phyloP scores from a whole-genome alignment of 2,888 invertebrate genomes.

The Mythimna ferrago region DNA sequence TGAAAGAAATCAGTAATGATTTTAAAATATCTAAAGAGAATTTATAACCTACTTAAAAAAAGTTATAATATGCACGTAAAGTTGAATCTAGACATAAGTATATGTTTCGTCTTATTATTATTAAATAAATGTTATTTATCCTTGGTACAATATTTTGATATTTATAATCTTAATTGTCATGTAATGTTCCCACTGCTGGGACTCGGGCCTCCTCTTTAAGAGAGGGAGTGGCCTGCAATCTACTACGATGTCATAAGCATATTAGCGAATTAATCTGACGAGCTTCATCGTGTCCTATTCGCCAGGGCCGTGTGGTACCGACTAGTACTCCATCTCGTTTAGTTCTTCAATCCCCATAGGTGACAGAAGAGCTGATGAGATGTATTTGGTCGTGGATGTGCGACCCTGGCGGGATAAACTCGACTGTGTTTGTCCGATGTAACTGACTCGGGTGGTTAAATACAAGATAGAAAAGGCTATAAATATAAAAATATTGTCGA shows the following conservation, averaged over 20 bases:
- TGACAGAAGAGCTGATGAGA: too few species aligned
- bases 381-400: too few species aligned
- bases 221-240: background rate
- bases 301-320: too few species aligned
- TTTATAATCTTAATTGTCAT: slow-evolving; percentile 15
- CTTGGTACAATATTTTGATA: slow-evolving; percentile 39
- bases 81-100: slow-evolving; percentile 13
- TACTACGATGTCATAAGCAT: background rate
- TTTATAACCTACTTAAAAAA: background rate
- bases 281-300: too few species aligned
- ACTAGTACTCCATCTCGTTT: too few species aligned
- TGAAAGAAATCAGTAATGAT: too few species aligned
- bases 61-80: slow-evolving; percentile 23
- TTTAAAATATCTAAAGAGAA: too few species aligned
- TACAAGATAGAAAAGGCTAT: background rate
- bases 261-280: too few species aligned
- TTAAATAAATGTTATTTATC: slow-evolving; percentile 51
- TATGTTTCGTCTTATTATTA: slow-evolving; percentile 24
- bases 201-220: background rate
- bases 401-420: too few species aligned
- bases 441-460: background rate
- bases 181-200: background rate
- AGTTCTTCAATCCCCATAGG: too few species aligned
- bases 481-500: slow-evolving; percentile 39
- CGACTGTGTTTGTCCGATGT: too few species aligned